Evolutionary conservation across 2,797 vertebrate species (phyloP), one percentile per base, ranked within the genome.

Genomic region (Dromococcyx pavoninus): DNA sequence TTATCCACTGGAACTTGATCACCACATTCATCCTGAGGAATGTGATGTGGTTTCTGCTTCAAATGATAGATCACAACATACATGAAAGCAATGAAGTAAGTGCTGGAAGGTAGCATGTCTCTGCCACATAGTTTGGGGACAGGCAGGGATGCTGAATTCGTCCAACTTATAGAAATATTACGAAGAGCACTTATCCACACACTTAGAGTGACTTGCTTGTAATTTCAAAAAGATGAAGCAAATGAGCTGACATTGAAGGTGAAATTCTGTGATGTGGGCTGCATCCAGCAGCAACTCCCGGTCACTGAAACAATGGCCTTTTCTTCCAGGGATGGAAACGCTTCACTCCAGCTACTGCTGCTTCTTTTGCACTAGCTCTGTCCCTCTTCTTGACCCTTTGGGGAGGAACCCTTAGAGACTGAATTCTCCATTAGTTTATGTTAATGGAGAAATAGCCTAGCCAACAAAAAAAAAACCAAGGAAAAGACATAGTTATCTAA

Each of bases 1-100:
- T 99, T 91, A 99, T 99, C 96, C 99, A 99, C 97, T 99, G 99
- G 99, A 99, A 99, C 95, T 53, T 99, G 95, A 99, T 99, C 95
- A 98, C 99, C 76, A 99, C 99, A 4, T 99, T 99, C 94, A 99
- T 99, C 97, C 97, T 99, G 97, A 98, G 99, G 95, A 99, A 99
- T 7, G 96, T 98, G 44, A 98, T 98, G 98, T 99, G 99, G 99
- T 99, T 99, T 95, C 97, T 99, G 95, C 98, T 99, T 58, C 99
- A 99, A 74, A 96, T 99, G 97, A 99, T 99, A 28, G 99, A 99
- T 94, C 99, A 99, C 80, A 98, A 99, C 90, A 99, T 99, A 86
- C 99, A 99, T 0, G 99, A 99, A 92, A 99, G 98, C 96, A 99
- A 99, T 11, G 99, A 99, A 98, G 99, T 99, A 97, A 76, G 80